phyloP scores from a whole-genome alignment of 2,797 vertebrate genomes.

The Cryptoblepharus egeriae region DNA sequence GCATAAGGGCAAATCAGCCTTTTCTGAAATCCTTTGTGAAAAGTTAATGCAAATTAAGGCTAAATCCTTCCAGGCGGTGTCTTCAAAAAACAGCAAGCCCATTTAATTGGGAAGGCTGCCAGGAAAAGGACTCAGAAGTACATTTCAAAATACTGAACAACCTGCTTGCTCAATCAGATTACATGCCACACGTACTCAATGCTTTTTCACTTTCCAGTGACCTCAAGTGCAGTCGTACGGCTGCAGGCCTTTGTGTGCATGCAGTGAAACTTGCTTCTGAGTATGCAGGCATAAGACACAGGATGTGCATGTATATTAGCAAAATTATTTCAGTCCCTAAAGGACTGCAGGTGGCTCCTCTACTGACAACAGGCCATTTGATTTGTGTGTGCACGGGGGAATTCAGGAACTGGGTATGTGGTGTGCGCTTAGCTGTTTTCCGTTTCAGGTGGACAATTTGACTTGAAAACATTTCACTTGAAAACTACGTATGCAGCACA shows the following conservation, averaged over 20 bases:
- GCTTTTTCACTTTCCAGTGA: neutral
- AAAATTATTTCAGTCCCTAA: neutral
- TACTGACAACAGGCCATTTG: neutral
- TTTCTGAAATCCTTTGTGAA: neutral
- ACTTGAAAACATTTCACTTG: no score
- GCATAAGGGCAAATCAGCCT: neutral
- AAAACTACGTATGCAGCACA: no score
- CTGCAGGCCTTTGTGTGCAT: neutral
- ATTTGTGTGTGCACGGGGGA: neutral
- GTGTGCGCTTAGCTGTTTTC: neutral
- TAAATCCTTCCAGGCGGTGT: neutral
- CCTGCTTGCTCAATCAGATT: neutral
- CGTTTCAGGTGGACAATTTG: no score
- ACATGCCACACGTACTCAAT: neutral
- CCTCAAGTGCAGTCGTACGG: neutral
- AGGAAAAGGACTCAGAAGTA: conserved; percentile 18
- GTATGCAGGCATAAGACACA: neutral
- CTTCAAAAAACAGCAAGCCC: neutral
- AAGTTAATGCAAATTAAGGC: conserved; percentile 24
- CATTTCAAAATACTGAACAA: conserved; percentile 1
- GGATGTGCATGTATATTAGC: neutral
- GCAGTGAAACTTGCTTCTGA: neutral
- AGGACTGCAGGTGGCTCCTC: neutral
- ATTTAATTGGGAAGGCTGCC: neutral
- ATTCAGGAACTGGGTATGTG: neutral